Evolutionary conservation across 2,888 invertebrate species (phyloP).

Genomic region (Oscheius sp.): DNA sequence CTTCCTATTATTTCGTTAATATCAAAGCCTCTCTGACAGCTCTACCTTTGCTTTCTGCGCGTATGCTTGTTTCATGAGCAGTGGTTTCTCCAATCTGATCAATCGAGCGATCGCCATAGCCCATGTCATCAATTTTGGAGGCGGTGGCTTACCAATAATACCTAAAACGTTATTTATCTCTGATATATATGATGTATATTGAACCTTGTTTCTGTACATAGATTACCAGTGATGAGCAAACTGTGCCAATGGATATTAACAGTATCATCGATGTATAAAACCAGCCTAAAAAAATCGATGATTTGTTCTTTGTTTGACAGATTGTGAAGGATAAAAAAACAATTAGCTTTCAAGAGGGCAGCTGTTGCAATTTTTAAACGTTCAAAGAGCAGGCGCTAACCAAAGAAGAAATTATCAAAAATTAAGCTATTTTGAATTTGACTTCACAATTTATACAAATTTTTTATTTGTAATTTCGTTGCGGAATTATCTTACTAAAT

Average conservation of each 20-base stretch:
- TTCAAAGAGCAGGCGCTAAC: too few species aligned
- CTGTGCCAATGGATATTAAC: conserved; percentile 72
- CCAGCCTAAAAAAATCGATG: conserved; percentile 66
- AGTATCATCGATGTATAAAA: conserved; percentile 73
- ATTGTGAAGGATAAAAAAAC: too few species aligned
- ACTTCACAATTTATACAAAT: background rate
- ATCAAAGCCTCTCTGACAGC: background rate
- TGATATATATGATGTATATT: background rate
- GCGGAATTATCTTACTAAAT: too few species aligned
- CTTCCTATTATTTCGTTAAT: too few species aligned
- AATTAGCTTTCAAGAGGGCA: too few species aligned
- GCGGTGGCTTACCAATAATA: conserved; percentile 62
- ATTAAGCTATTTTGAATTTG: too few species aligned
- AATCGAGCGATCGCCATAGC: conserved; percentile 58
- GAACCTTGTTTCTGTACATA: conserved; percentile 71
- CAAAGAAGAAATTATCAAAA: too few species aligned
- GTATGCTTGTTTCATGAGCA: conserved; percentile 67
- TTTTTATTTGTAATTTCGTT: too few species aligned
- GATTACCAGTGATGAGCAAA: conserved; percentile 72
- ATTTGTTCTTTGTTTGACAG: too few species aligned
- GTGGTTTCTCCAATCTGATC: conserved; percentile 63
- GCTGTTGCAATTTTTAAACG: too few species aligned
- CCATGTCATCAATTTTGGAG: conserved; percentile 58
- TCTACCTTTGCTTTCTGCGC: conserved; percentile 53
- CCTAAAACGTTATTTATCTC: conserved; percentile 11